These are phyloP conservation scores for Prenolepis imparis DNA, from an alignment of 2,888 invertebrate species.

Conservation along the genomic window DNA sequence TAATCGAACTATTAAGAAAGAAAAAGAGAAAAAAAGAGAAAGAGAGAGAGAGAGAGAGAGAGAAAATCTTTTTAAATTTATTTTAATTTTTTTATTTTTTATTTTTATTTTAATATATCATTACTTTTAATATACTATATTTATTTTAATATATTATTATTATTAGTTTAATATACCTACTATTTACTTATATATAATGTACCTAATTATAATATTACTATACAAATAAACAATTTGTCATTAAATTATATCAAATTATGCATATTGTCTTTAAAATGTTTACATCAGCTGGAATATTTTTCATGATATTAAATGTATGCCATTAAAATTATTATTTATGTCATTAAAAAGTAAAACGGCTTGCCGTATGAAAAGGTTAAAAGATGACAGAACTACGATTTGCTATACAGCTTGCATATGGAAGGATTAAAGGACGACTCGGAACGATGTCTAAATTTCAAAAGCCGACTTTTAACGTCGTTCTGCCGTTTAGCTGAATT, in stretches of 20 bases:
- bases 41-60: no score
- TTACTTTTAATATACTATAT: constrained; percentile 11
- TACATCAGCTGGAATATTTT: not conserved
- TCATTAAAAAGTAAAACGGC: not conserved
- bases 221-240: not conserved
- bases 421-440: constrained; percentile 37
- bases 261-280: not conserved
- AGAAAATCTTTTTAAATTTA: no score
- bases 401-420: not conserved
- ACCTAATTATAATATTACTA: not conserved
- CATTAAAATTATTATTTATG: not conserved
- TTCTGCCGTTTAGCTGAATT: constrained; percentile 56
- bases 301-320: not conserved
- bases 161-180: no score
- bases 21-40: no score
- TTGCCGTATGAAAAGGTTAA: not conserved
- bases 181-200: no score
- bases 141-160: no score
- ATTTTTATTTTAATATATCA: not conserved
- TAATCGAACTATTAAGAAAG: not conserved
- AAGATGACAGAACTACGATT: not conserved
- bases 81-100: no score
- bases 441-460: constrained; percentile 49
- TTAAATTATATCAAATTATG: not conserved
- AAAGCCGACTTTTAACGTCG: constrained; percentile 53